Evolutionary conservation across 2,888 invertebrate species (phyloP), one percentile per base, ranked within the genome.

Genomic region (Drosophila cognata): DNA sequence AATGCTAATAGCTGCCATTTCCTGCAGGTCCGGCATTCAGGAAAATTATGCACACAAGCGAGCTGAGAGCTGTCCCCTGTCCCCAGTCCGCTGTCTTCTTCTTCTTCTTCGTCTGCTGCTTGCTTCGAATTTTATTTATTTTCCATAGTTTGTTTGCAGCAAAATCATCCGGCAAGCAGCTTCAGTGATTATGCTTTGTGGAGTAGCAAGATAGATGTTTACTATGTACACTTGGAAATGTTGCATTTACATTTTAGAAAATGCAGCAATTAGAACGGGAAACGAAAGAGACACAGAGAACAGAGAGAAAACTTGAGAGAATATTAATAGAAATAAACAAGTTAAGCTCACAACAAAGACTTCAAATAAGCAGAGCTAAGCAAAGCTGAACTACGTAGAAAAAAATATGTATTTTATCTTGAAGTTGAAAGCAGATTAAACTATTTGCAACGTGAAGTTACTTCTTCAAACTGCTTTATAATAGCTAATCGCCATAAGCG

Each of bases 1-100:
- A 86, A 86, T 86, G 85, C 88, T 86, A 86, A 86, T 88, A 86
- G 85, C 88, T 84, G 84, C 87, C 87, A 88, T 86, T 86, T 86
- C 85, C 85, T 86, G 88, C 85, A 86, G 85, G 88, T 85, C 85
- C 88, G 75, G 81, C 77, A 67, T 82, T 77, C 86, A 84, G 84
- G 69, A 86, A 88, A 86, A 86, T 88, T 86, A 86, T 86, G 85
- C 86, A 84, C 86, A 77, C 86, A 88, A 84, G 78, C 75, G 68
- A 80, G 70, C 52, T 72, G 81, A 71, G 82, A 72, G 71, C 71
- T 83, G 57, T 48, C 10, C 61, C 46, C 36, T 52, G 53, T 0
- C 10, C 36, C 18, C 18, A 51, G 53, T 0, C 10, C 38, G 7
- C 18, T 18, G 36, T 28, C 38, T 4, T 58, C 50, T 55, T 38